These are phyloP conservation scores for Sycobia sp. DNA, from an alignment of 1,140 invertebrate genomes.

Conservation along the genomic window DNA sequence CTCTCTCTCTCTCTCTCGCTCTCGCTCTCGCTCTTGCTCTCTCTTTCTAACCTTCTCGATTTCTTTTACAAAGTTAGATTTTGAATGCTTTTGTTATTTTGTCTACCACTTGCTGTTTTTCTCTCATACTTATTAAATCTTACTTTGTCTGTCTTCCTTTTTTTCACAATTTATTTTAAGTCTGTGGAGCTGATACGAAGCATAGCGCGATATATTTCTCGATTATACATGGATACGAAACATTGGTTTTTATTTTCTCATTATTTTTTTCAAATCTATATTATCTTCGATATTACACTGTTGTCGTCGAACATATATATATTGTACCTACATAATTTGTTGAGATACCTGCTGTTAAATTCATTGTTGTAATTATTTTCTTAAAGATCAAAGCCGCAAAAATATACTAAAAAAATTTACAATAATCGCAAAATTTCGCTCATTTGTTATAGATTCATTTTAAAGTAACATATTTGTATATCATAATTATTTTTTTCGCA, in stretches of 20 bases:
- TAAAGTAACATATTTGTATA: constrained; percentile 29
- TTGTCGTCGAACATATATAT: constrained; percentile 22
- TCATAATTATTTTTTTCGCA: constrained; percentile 28
- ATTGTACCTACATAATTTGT: constrained; percentile 30
- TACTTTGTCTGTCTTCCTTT: background rate
- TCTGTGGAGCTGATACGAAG: constrained; percentile 32
- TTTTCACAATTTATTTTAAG: constrained; percentile 24
- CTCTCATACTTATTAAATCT: background rate
- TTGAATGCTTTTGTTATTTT: background rate
- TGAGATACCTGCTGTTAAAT: constrained; percentile 26
- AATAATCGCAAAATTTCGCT: constrained; percentile 34
- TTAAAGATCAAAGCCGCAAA: constrained; percentile 31
- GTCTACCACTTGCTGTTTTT: background rate
- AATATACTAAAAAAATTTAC: constrained; percentile 28
- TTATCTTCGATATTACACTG: constrained; percentile 29
- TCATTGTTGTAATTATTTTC: constrained; percentile 23
- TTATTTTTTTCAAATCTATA: constrained; percentile 18
- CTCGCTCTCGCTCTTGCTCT: no score
- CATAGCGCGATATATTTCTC: constrained; percentile 33
- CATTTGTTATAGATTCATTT: constrained; percentile 20
- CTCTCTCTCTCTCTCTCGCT: constrained; percentile 7
- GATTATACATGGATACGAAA: constrained; percentile 34
- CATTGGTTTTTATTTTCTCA: constrained; percentile 20
- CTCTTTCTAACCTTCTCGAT: no score
- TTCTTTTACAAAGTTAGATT: background rate